These are phyloP conservation scores for Vidua macroura DNA, from an alignment of 2,113 vertebrate genomes.

Conservation along the genomic window DNA sequence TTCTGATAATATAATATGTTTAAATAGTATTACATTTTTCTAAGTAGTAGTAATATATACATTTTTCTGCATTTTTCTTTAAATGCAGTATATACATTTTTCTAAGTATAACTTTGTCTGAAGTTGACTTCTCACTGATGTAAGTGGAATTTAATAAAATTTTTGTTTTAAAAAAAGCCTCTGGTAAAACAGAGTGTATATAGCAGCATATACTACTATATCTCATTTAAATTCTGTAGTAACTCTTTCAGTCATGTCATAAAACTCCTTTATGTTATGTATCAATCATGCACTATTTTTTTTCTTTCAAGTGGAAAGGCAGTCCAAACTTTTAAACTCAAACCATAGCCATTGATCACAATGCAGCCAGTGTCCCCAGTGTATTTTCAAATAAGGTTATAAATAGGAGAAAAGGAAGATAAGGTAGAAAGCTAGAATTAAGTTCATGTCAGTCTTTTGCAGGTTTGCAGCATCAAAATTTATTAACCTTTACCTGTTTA, in stretches of 20 bases:
- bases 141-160: not conserved
- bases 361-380: not conserved
- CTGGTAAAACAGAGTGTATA: not conserved
- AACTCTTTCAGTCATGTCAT: not conserved
- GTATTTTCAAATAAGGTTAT: not conserved
- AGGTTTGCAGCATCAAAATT: not conserved
- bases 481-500: not conserved
- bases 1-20: not conserved
- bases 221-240: not conserved
- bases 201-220: not conserved
- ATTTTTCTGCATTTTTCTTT: no score
- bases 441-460: not conserved
- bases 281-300: not conserved
- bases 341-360: not conserved
- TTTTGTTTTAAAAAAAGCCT: not conserved
- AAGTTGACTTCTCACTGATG: not conserved
- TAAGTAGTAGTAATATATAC: no score
- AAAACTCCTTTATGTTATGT: not conserved
- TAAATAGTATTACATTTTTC: not conserved
- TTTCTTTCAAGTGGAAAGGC: not conserved
- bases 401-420: not conserved
- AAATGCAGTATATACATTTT: not conserved
- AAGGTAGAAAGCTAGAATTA: not conserved
- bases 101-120: not conserved
- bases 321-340: not conserved